Conservation (phyloP, 2,888 invertebrate genomes). For the Cephus runcator region DNA sequence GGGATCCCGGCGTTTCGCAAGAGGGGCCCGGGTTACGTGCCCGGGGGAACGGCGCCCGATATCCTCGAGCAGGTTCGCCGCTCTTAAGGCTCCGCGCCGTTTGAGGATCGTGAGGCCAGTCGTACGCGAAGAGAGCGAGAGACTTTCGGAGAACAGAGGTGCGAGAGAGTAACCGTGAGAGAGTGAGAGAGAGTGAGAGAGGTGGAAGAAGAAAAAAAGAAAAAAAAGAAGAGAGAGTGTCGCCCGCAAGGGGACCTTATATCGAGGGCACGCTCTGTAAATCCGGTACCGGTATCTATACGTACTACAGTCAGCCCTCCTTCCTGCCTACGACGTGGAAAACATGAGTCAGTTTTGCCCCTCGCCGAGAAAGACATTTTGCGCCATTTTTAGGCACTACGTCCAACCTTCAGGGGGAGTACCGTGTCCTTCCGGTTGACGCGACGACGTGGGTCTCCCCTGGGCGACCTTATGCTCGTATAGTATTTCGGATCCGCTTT, state of each 20-base stretch:
- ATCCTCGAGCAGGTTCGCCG: constrained; percentile 17
- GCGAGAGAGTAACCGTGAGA: not conserved
- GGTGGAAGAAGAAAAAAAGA: not conserved
- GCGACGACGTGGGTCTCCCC: not conserved
- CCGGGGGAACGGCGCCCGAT: constrained; percentile 28
- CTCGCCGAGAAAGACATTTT: not conserved
- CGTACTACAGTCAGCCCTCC: constrained; percentile 30
- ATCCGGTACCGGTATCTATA: constrained; percentile 47
- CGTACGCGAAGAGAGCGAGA: not conserved
- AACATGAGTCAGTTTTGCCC: constrained; percentile 24
- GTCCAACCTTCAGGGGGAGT: not conserved
- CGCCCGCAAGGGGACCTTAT: constrained; percentile 37
- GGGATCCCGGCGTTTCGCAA: constrained; percentile 25
- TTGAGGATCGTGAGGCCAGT: not conserved
- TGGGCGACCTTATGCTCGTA: not conserved
- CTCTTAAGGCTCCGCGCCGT: not conserved
- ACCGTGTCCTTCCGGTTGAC: not conserved
- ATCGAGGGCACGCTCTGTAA: constrained; percentile 51
- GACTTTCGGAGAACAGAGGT: not conserved
- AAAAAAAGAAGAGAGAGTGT: constrained; percentile 7
- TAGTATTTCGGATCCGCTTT: not conserved
- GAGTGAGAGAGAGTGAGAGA: not conserved
- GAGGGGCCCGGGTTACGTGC: constrained; percentile 23
- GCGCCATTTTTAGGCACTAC: not conserved
- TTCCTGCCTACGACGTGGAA: constrained; percentile 46